Conservation (phyloP, 2,888 invertebrate species). For the Pomacea canaliculata region DNA sequence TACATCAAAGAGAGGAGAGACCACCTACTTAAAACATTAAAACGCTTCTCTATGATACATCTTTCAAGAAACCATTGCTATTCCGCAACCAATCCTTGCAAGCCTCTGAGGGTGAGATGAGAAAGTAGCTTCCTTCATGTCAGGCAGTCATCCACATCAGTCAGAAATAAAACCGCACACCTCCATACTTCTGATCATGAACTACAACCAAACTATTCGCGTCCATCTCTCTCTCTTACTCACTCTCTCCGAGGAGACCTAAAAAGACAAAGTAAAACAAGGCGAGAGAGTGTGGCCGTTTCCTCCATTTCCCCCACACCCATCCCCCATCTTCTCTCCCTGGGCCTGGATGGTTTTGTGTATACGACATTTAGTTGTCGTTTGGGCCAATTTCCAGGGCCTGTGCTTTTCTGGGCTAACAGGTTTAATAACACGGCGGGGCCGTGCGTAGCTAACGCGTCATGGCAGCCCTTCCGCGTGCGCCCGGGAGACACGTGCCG, state of each 20-base stretch:
- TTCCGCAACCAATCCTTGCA: too few species aligned
- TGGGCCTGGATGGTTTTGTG: background rate
- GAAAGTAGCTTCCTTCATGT: too few species aligned
- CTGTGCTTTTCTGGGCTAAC: background rate
- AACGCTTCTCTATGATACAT: too few species aligned
- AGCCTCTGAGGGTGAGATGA: too few species aligned
- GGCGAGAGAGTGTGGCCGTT: too few species aligned
- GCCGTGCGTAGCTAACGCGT: conserved; percentile 13
- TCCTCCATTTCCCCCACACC: background rate
- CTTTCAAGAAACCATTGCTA: too few species aligned
- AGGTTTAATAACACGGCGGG: conserved; percentile 10
- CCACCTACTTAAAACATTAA: too few species aligned
- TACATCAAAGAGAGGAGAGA: too few species aligned
- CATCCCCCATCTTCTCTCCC: background rate
- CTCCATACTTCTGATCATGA: too few species aligned
- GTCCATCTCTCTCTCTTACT: background rate
- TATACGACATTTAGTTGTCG: background rate
- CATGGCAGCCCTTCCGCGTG: conserved; percentile 24
- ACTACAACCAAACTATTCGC: background rate
- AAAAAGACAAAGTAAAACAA: too few species aligned
- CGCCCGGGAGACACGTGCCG: conserved; percentile 16
- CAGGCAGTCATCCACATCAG: too few species aligned
- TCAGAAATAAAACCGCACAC: too few species aligned
- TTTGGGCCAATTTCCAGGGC: background rate
- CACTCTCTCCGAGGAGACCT: background rate